Evolutionary conservation across 2,888 invertebrate species (phyloP).

Genomic region (Trachelus tabidus): DNA sequence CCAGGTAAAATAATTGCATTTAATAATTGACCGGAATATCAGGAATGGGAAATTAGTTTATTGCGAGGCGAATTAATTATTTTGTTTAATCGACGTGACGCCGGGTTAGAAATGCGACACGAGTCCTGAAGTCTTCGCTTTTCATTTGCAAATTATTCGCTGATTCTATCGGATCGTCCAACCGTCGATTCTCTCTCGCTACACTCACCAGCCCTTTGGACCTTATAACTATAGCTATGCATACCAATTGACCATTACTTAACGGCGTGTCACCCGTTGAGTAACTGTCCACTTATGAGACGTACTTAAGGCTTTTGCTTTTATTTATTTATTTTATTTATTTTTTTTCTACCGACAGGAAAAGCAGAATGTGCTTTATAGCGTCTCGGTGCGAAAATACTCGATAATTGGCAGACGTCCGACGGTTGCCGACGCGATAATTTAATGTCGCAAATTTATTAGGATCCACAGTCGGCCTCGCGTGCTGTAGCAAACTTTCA

Average conservation of each 20-base stretch:
- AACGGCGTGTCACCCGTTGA: too few relatives aligned
- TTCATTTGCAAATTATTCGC: background rate
- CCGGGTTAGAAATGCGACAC: constrained; percentile 33
- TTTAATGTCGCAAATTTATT: constrained; percentile 49
- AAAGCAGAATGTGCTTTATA: background rate
- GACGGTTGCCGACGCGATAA: constrained; percentile 52
- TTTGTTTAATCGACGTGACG: constrained; percentile 52
- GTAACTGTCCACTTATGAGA: too few relatives aligned
- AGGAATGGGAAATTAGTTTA: constrained; percentile 57
- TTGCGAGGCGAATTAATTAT: constrained; percentile 54
- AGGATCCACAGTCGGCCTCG: constrained; percentile 21
- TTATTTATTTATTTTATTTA: too few relatives aligned
- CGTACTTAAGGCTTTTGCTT: too few relatives aligned
- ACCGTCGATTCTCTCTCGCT: background rate
- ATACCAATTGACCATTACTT: too few relatives aligned
- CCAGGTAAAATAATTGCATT: constrained; percentile 58
- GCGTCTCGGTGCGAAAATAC: constrained; percentile 9
- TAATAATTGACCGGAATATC: constrained; percentile 59
- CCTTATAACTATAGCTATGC: background rate
- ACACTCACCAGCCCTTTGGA: background rate
- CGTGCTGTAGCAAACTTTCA: constrained; percentile 50
- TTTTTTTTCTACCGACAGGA: background rate
- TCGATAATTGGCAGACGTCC: constrained; percentile 56
- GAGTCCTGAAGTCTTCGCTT: constrained; percentile 21
- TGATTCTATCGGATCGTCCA: background rate